Base-by-base conservation (phyloP, 1,140 invertebrate species). In the Idris sp. region DNA sequence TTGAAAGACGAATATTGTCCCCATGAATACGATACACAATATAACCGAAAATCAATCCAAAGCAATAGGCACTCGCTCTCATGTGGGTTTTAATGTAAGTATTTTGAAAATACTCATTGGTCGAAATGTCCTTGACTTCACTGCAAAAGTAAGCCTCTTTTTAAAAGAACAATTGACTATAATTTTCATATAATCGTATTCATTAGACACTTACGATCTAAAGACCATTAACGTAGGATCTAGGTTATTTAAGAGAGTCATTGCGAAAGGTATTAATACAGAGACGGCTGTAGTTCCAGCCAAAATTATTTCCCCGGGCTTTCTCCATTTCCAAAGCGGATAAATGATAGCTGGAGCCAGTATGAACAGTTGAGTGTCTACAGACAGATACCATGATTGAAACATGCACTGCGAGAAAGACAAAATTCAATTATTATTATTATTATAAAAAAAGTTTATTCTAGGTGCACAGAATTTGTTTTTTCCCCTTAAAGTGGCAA, bases 351-450 rank as follows among this genome's bases (percentile, higher is more conserved):
- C 84, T 0, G 94, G 92, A 11, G 93, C 92, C 1, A 96, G 82
- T 62, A 95, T 88, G 83, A 95, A 96, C 49, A 96, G 88, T 82
- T 96, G 95, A 33, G 95, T 95, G 81, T 97, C 95, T 49, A 94
- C 94, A 3, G 95, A 92, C 43, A 97, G 86, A 78, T 96, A 97
- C 96, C 96, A 97, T 0, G 94, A 93, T 89, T 95, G 94, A 41
- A 93, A 93, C 90, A 97, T 94, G 80, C 96, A 97, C 94, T 96
- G 84, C n/a, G n/a, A n/a, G n/a, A n/a, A 36, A 88, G 88, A 64
- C 6, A 58, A 40, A 18, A 15, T 68, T 49, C 2, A 10, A 13
- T 28, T 46, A 7, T 8, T 4, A 35, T 49, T 10, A n/a, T n/a
- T n/a, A n/a, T n/a, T n/a, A n/a, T n/a, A n/a, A n/a, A n/a, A n/a